Evolutionary conservation across 53 echinoderm and acorn worm species (phyloP), one percentile per base, ranked within the genome.

Genomic region (Holothuria leucospilota): DNA sequence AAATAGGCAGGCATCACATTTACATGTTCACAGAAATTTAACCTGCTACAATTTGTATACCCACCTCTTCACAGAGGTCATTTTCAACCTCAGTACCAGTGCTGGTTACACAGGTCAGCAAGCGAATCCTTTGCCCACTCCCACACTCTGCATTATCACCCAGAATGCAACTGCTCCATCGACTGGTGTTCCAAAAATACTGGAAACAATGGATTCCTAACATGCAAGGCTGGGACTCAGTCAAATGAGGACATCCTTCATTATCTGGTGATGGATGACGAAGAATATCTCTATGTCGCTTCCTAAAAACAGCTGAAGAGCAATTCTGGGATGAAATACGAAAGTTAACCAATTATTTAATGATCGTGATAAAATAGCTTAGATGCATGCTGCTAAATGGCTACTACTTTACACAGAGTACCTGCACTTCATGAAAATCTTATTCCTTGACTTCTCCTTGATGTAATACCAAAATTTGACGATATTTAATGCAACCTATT

Each of bases 111-210:
- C 99, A 99, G 73, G 89, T 88, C 11, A 95, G 87, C 16, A 92
- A 53, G 16, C 99, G 83, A 13, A 68, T 78, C 86, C 81, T 88
- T 18, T 65, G 59, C 56, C 99, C 98, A 46, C 82, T 73, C 25
- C 99, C 99, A 77, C 99, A 99, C 18, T 87, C 85, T 25, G 89
- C 88, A 13, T 83, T 77, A 24, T 69, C 65, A 20, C 86, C 84
- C 78, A 99, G 85, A 34, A 86, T 84, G 77, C 99, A 99, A 13
- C 93, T 84, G 62, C 99, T 85, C 94, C 94, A 95, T 11, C 81
- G 81, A 0, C 92, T 91, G 20, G 90, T 71, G 53, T 94, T 99
- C 99, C 99, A 99, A 26, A 62, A 78, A 68, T 99, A 90, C 39
- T 90, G 85, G 71, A 86, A 88, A 82, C 99, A 99, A 62, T 88